phyloP scores from a whole-genome alignment of 2,797 vertebrate species.

The Syngnathus acus region DNA sequence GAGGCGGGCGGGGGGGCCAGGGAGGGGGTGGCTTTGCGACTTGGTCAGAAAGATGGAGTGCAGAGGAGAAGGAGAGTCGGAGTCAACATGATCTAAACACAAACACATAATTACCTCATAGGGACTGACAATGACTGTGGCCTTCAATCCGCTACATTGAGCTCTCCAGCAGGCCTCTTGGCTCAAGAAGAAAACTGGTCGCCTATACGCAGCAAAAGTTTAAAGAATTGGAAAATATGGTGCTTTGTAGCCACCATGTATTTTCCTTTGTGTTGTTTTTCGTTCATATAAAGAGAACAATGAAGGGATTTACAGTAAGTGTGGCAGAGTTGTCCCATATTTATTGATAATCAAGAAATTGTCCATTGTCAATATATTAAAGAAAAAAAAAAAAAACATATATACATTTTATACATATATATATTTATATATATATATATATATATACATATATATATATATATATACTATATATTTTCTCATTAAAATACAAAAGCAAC shows the following conservation, averaged over 20 bases:
- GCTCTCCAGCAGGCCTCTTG: slow-evolving; percentile 50
- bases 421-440: no score
- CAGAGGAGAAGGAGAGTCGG: slow-evolving; percentile 54
- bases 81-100: slow-evolving; percentile 72
- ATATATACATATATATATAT: no score
- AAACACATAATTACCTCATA: slow-evolving; percentile 78
- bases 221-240: slow-evolving; percentile 10
- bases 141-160: slow-evolving; percentile 64
- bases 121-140: slow-evolving; percentile 63
- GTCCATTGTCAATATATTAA: no score
- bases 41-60: slow-evolving; percentile 62
- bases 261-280: background rate
- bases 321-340: background rate
- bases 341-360: no score
- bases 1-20: slow-evolving; percentile 15
- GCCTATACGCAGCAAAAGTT: slow-evolving; percentile 30
- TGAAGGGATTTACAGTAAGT: background rate
- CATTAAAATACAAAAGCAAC: no score
- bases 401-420: no score
- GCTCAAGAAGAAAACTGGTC: slow-evolving; percentile 36
- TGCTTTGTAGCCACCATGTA: background rate
- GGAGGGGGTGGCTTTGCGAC: slow-evolving; percentile 17
- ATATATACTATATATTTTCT: no score
- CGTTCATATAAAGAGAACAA: slow-evolving; percentile 10
- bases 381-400: no score